Base-by-base conservation (phyloP, 2,113 vertebrate species). In the Tachuris rubrigastra region DNA sequence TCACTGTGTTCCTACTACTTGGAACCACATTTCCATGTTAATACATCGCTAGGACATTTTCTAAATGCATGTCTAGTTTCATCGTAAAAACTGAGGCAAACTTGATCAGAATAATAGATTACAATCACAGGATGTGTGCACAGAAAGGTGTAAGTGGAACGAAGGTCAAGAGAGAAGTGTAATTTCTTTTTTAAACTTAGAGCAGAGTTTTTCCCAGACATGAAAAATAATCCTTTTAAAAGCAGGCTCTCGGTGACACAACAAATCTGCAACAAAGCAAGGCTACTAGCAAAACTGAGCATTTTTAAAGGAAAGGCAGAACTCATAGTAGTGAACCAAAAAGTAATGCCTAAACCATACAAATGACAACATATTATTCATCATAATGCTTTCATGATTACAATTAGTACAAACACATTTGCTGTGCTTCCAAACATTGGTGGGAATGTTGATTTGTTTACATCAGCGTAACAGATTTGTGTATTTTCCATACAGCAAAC, bases 1-100 rank as follows among this genome's bases (percentile, higher is more conserved):
- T 96, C 96, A 93, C 76, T 12, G 83, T 95, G 92, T 96, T 97
- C 97, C 97, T 81, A 62, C 95, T 94, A 96, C 96, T 83, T 44
- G 52, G 97, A 97, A 97, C 94, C n/a, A 60, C 89, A 97, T 97
- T 50, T 94, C 59, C 10, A 13, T 37, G 27, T 90, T 90, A 92
- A 87, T 58, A 75, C 25, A 37, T 27, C 37, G 59, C 53, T 52
- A 59, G 58, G 50, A 21, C 62, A 44, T 55, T 42, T 89, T 95
- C 46, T 78, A 91, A 94, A 74, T 11, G 9, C 47, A 59, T 4
- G 7, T 39, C 33, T 78, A 69, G 22, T 56, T 72, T 89, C 59
- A 60, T 35, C 0, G 0, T 89, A n/a, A 83, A 96, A 96, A 87
- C 25, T 37, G 63, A 52, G 74, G 62, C 72, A 33, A 83, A 50